Base-by-base conservation (phyloP, 2,888 invertebrate genomes). In the Hartigia nigra region DNA sequence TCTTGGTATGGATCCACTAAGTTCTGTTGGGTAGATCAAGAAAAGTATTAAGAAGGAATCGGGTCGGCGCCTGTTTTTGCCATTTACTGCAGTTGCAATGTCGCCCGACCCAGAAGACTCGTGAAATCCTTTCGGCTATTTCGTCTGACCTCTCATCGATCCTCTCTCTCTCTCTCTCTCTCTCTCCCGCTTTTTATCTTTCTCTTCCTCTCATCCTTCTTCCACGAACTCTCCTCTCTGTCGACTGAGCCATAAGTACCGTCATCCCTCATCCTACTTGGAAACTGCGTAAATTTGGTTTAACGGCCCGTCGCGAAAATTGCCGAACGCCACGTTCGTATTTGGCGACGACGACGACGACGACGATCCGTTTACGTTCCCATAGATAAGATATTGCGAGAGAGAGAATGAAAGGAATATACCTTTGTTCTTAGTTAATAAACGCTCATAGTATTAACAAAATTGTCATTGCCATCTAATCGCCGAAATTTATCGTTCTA, bases 121-220 rank as follows among this genome's bases (percentile, higher is more conserved):
- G 55, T 55, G 23, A 55, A 55, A 55, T 55, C 55, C 55, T 23
- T 55, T 55, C 55, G 23, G 55, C 23, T 23, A 23, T 55, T 55
- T 55, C 55, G 55, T 55, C 23, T 55, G 55, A 55, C 55, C 55
- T 55, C 55, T 23, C 55, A 55, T 55, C 55, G 55, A 55, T 55
- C 55, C 23, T 55, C 55, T 23, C 55, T 55, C 5, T 70, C 76
- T 39, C 72, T 39, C 75, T 76, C 34, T 35, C 74, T 74, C 74
- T 79, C 83, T 80, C 81, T 81, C 74, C 70, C 36, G 79, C 80
- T 79, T 70, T 35, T 14, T 74, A 77, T 80, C 23, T 72, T 14
- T 78, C 77, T 34, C 34, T 77, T 78, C 69, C 36, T 74, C 74
- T 34, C 69, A 12, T 76, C 75, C 31, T 69, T 69, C 23, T 77